Conservation (phyloP, 2,797 vertebrate species). For the Agapornis canus region DNA sequence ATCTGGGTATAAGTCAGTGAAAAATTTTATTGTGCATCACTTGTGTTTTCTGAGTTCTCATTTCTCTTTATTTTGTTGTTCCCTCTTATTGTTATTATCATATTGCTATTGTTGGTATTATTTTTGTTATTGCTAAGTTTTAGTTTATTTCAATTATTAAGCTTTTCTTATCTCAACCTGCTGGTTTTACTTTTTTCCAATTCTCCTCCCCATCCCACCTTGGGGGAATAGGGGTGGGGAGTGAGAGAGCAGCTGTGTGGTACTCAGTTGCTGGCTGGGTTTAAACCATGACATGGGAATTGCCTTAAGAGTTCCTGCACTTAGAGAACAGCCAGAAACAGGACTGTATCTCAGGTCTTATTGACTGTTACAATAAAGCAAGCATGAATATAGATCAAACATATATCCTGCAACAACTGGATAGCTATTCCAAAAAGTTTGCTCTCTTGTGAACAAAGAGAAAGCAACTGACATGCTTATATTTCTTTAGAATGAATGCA, state of each 20-base stretch:
- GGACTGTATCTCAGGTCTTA: not conserved
- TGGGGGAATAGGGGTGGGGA: not conserved
- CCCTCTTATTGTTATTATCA: not conserved
- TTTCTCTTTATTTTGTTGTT: not conserved
- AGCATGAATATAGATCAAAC: rapidly evolving
- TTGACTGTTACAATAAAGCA: not conserved
- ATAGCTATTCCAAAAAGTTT: not conserved
- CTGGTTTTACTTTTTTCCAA: not conserved
- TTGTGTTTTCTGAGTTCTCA: not conserved
- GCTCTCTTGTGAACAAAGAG: not conserved
- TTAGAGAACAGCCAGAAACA: not conserved
- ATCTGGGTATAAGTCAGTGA: not conserved
- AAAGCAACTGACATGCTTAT: not conserved
- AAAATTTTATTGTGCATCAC: not conserved
- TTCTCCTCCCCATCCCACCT: not conserved
- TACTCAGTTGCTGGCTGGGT: not conserved
- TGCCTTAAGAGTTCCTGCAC: not conserved
- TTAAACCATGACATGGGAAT: not conserved
- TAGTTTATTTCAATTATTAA: not conserved
- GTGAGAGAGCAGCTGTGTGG: not conserved
- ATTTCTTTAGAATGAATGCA: not conserved
- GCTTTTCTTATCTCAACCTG: not conserved
- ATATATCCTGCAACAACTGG: not conserved
- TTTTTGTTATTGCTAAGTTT: not conserved
- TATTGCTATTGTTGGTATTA: not conserved